Base-by-base conservation (phyloP, 2,888 invertebrate genomes). In the Heliconius erato region DNA sequence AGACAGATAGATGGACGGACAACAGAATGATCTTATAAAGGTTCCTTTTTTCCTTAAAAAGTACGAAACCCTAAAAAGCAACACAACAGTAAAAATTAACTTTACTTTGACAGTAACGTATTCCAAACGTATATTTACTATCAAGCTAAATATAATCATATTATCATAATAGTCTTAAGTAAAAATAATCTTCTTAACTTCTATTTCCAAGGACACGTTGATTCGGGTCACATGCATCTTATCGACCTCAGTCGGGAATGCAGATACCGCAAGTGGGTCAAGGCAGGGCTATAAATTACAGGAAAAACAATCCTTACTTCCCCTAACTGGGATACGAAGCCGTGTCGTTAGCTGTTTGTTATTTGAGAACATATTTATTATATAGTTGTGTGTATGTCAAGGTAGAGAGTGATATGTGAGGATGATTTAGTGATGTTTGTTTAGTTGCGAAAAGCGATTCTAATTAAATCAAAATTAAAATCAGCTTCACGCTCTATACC, bases 211-310 rank as follows among this genome's bases (percentile, higher is more conserved):
- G 68, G 80, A 68, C 19, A 80, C 65, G 77, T 69, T 77, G 80
- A 83, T 82, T 74, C 74, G 77, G 85, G 80, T 83, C 83, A 82
- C 77, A 79, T 80, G 84, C 84, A 84, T 72, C 80, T 28, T 80
- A 83, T 83, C 80, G 84, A 82, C 82, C 82, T 85, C 79, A 82
- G 80, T 28, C 81, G 74, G 19, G 84, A 74, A 85, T 85, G 85
- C 85, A 85, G 85, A 85, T 84, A 84, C 74, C 63, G 77, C 28
- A 86, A 86, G 72, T 84, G 79, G 86, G 86, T 86, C 86, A 86
- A 85, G 86, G 86, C 67, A 76, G 68, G 71, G 81, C 83, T 59
- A 85, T 84, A 85, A 84, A 84, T 83, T 81, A 84, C 81, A 82
- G 80, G 85, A 84, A 84, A 84, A 85, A 85, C 85, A 85, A 82